Evolutionary conservation across 1,140 invertebrate genomes (phyloP).

Genomic region (Hypothenemus hampei): DNA sequence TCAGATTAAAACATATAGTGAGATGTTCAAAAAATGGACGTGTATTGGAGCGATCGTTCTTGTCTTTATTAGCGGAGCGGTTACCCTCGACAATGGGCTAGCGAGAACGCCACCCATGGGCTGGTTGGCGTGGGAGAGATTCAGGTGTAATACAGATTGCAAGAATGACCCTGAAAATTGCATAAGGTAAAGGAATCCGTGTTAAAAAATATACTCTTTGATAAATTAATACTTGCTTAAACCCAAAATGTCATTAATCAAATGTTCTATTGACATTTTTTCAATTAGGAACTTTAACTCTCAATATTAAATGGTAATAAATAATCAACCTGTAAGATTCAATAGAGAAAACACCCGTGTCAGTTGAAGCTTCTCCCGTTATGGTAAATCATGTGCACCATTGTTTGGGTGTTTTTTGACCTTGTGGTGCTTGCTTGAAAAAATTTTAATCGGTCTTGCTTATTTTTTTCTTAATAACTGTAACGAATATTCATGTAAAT

Average conservation of each 20-base stretch:
- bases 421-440: too few relatives aligned
- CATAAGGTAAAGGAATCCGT: constrained; percentile 87
- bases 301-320: neutral
- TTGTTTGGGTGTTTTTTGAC: too few relatives aligned
- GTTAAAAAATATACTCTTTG: too few relatives aligned
- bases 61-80: constrained; percentile 31
- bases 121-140: constrained; percentile 92
- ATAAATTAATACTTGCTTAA: too few relatives aligned
- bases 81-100: constrained; percentile 73
- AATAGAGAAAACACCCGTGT: constrained; percentile 1
- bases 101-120: constrained; percentile 76
- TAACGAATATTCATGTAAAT: too few relatives aligned
- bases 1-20: constrained; percentile 36
- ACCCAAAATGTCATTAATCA: too few relatives aligned
- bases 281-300: too few relatives aligned
- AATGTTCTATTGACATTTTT: too few relatives aligned
- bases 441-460: too few relatives aligned
- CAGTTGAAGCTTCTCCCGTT: too few relatives aligned
- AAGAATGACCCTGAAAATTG: constrained; percentile 88
- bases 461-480: too few relatives aligned
- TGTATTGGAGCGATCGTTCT: constrained; percentile 31
- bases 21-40: constrained; percentile 40
- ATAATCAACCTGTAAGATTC: constrained; percentile 5
- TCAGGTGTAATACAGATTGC: constrained; percentile 91
- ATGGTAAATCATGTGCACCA: too few relatives aligned